Base-by-base conservation (phyloP, 2,888 invertebrate species). In the Capitulum mitella region DNA sequence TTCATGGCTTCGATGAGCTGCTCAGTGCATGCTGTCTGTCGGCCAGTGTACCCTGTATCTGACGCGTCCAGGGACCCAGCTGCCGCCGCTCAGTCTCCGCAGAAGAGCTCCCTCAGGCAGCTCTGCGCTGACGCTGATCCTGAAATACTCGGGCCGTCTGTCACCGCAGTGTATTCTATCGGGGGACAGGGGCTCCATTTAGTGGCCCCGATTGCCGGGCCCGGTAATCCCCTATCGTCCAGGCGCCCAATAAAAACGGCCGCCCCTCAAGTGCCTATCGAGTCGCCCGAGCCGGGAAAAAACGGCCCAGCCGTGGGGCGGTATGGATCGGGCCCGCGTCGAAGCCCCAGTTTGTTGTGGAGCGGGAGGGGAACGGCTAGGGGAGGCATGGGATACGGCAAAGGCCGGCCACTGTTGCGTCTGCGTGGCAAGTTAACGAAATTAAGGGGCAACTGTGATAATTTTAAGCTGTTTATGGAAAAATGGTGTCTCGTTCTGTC, bases 171-270 rank as follows among this genome's bases (percentile, higher is more conserved):
- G 10, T n/a, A 58, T 58, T n/a, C 58, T 29, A 58, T 58, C 12
- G 1, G 29, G 6, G n/a, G n/a, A 10, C n/a, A 19, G 43, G 43
- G 5, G 12, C 43, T 43, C 6, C 6, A 43, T 43, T 51, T 8
- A 12, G 58, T 12, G 58, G 58, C 58, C 3, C 5, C n/a, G n/a
- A n/a, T 43, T 29, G n/a, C 58, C 10, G 12, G n/a, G 6, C n/a
- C 58, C 58, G 8, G n/a, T 58, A 58, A 58, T 29, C 58, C 29
- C 58, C 8, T 58, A 58, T 29, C n/a, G 58, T 26, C 58, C 58
- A 58, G n/a, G 58, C 58, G 29, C n/a, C 58, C 58, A 58, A 58
- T 58, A 58, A 58, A 58, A 58, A 58, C 58, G n/a, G 58, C 58
- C 10, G n/a, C 58, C 58, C 58, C 29, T 29, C 29, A 58, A 29